Evolutionary conservation across 2,113 vertebrate species (phyloP).

Genomic region (Podilymbus podiceps): DNA sequence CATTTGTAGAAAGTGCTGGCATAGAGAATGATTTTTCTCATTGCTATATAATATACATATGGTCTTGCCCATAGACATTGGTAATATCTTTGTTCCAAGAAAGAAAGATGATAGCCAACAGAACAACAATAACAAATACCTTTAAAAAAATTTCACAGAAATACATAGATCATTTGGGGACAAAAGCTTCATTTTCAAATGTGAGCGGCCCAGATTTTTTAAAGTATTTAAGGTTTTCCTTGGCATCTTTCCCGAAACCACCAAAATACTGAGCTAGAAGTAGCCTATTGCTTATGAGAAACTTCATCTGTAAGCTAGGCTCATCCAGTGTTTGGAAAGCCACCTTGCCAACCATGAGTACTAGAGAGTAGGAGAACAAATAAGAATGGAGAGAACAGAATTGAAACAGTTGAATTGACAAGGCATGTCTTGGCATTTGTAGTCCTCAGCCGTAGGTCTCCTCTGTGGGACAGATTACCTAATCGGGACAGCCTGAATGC

Average conservation of each 20-base stretch:
- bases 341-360: fast-evolving
- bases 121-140: background rate
- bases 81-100: background rate
- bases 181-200: background rate
- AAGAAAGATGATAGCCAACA: background rate
- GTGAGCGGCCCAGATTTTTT: background rate
- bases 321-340: background rate
- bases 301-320: background rate
- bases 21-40: background rate
- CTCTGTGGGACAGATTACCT: background rate
- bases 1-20: background rate
- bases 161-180: background rate
- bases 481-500: background rate
- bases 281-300: background rate
- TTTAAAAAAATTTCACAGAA: background rate
- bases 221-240: background rate
- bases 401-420: background rate
- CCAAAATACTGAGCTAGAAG: background rate
- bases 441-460: background rate
- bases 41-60: background rate
- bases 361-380: background rate
- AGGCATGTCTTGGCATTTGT: background rate
- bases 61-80: background rate
- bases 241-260: background rate
- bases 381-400: background rate